Conservation (phyloP, 1,140 invertebrate genomes). For the Hyphantria cunea region DNA sequence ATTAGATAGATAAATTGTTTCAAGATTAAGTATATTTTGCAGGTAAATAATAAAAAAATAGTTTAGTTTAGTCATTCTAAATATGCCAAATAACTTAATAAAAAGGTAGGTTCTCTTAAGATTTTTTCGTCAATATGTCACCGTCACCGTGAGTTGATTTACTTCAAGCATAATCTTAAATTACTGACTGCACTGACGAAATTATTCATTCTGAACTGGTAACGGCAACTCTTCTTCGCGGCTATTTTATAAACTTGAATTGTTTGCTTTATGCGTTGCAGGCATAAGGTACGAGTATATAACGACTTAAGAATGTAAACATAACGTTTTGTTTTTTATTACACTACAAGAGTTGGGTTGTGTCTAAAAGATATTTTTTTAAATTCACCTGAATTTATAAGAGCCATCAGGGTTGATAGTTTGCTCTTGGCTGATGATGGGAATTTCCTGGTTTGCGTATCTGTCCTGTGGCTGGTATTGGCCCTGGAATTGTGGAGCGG, state of each 20-base stretch:
- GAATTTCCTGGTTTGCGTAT: constrained; percentile 68
- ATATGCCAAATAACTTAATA: background rate
- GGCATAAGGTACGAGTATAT: too few species aligned
- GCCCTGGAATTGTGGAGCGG: constrained; percentile 65
- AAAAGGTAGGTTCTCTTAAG: background rate
- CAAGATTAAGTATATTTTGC: too few species aligned
- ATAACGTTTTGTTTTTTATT: too few species aligned
- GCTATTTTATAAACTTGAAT: background rate
- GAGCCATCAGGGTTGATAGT: constrained; percentile 86
- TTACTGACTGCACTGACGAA: background rate
- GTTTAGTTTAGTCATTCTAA: too few species aligned
- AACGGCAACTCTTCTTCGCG: background rate
- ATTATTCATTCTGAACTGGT: background rate
- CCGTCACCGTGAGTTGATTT: background rate
- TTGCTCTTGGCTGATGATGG: constrained; percentile 83
- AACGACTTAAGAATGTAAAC: too few species aligned
- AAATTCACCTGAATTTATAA: constrained; percentile 84
- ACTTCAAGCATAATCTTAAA: background rate
- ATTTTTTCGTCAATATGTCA: background rate
- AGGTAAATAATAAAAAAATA: too few species aligned
- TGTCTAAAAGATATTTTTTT: background rate
- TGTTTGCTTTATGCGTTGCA: too few species aligned
- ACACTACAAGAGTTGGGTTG: too few species aligned
- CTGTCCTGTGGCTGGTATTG: constrained; percentile 43
- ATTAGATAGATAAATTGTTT: constrained; percentile 3